phyloP scores from a whole-genome alignment of 1,140 invertebrate species.

The Teleogryllus occipitalis region DNA sequence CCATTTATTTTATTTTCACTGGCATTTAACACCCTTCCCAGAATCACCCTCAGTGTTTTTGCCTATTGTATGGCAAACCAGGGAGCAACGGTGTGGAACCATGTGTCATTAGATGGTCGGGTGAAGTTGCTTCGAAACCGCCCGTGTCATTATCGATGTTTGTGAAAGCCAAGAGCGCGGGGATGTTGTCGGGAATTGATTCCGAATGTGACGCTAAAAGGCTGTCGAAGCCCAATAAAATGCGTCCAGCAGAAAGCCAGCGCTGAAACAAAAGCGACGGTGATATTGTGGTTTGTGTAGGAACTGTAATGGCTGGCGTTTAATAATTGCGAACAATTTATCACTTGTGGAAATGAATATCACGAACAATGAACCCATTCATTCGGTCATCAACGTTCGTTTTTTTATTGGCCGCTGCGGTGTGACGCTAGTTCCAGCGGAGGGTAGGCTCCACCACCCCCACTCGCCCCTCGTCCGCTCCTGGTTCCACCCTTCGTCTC shows the following conservation, averaged over 20 bases:
- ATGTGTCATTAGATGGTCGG: not conserved
- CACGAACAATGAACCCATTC: constrained; percentile 1
- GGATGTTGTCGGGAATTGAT: not conserved
- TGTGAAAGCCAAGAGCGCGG: not conserved
- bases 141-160: not conserved
- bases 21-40: too few species aligned
- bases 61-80: too few species aligned
- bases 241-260: not conserved
- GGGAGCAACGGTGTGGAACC: too few species aligned
- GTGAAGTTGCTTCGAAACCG: not conserved
- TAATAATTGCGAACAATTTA: constrained; percentile 1
- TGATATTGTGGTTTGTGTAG: not conserved
- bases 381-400: not conserved
- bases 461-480: not conserved
- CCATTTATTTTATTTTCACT: too few species aligned
- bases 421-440: not conserved
- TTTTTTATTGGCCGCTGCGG: not conserved
- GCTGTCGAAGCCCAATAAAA: not conserved
- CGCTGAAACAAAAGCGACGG: not conserved
- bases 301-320: not conserved
- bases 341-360: not conserved
- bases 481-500: not conserved
- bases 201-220: not conserved
- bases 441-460: not conserved
- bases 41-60: too few species aligned